A percentile compares a stretch with the other conserved stretches of the same genome.
These are phyloP conservation scores for Oithona nana DNA, from an alignment of 2,888 invertebrate species.

Conservation along the genomic window DNA sequence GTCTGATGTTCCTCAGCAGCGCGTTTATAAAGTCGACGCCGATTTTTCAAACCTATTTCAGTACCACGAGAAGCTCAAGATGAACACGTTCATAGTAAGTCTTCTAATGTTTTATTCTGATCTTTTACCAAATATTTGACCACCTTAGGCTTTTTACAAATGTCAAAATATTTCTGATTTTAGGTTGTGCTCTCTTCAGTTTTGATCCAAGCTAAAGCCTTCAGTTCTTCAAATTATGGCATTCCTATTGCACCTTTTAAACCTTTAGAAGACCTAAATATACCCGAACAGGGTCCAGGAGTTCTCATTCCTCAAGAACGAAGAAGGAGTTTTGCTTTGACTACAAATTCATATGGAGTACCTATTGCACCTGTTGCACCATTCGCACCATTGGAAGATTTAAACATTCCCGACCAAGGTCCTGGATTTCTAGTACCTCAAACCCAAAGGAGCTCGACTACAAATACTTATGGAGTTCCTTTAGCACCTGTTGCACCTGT, in stretches of 20 bases:
- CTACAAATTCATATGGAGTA: too few species aligned
- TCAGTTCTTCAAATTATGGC: neutral
- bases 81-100: too few species aligned
- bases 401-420: neutral
- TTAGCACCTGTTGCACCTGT: neutral
- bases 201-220: neutral
- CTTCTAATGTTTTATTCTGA: too few species aligned
- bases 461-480: neutral
- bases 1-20: too few species aligned
- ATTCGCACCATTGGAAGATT: neutral
- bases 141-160: too few species aligned
- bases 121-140: too few species aligned
- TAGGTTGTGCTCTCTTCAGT: neutral
- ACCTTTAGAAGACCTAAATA: neutral
- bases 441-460: neutral
- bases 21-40: too few species aligned
- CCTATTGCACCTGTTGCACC: neutral
- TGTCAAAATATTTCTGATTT: neutral
- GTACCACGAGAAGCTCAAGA: too few species aligned
- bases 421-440: neutral
- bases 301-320: neutral
- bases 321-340: too few species aligned
- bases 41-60: too few species aligned
- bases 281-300: neutral
- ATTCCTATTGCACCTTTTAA: neutral